Percentiles rank a stretch among this genome's conserved stretches.
Conservation (phyloP, 2,888 invertebrate genomes). For the Escarpia spicata region DNA sequence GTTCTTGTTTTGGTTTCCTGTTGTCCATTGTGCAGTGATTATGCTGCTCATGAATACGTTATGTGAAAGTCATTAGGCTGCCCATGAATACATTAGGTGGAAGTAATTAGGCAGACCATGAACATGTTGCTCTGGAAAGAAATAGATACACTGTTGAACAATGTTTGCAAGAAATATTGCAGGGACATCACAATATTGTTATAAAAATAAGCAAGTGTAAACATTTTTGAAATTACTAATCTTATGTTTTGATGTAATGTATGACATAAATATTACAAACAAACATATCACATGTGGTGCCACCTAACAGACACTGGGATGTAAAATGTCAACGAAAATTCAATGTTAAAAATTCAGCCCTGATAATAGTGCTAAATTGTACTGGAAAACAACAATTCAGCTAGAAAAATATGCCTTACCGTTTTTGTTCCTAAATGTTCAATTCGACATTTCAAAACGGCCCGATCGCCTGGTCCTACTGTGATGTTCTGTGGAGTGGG, state of each 20-base stretch:
- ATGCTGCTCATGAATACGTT: neutral
- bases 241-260: neutral
- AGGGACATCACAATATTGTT: neutral
- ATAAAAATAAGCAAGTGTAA: neutral
- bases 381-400: neutral
- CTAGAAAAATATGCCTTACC: slow-evolving; percentile 42
- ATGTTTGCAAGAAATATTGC: neutral
- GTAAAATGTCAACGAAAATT: neutral
- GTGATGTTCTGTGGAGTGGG: slow-evolving; percentile 53
- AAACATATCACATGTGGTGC: neutral
- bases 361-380: neutral
- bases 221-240: neutral
- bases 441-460: slow-evolving; percentile 55
- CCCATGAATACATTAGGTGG: neutral
- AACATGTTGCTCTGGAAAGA: neutral
- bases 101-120: neutral
- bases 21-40: neutral
- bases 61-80: neutral
- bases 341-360: neutral
- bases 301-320: neutral
- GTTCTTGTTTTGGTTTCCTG: neutral
- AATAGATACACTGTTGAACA: neutral
- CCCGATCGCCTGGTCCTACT: slow-evolving; percentile 54
- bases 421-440: slow-evolving; percentile 58
- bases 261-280: too few relatives aligned